Base-by-base conservation (phyloP, 1,140 invertebrate species). In the Hylaeus volcanicus region DNA sequence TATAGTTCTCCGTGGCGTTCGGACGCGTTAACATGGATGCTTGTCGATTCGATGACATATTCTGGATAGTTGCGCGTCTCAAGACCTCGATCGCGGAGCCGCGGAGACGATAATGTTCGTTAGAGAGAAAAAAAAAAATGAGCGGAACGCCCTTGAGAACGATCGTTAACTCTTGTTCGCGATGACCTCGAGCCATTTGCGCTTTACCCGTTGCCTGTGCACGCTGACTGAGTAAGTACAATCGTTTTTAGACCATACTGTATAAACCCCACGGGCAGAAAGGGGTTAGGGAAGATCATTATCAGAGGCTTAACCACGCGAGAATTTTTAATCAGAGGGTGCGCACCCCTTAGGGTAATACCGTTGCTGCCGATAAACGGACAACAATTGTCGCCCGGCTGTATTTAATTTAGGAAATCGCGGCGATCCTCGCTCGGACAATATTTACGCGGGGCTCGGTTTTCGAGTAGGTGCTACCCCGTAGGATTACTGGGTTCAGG, bases 241-340 rank as follows among this genome's bases (percentile, higher is more conserved):
- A 93, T 92, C 91, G 90, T 89, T 91, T 91, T 91, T 88, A 89
- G 84, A 88, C 88, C 86, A 89, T 90, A 90, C 87, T 91, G 89
- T 91, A 92, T 92, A 91, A 92, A 92, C 89, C 89, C 89, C 85
- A 88, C 77, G 88, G 85, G 86, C 84, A 83, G 86, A 90, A 90
- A 88, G 85, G 90, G 92, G 89, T 92, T 90, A 90, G 91, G 84
- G 90, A 92, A 93, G 93, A 93, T 93, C 92, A 93, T 93, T 93
- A 93, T 93, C 93, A 90, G 91, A 92, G 92, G 92, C 92, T 93
- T 93, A 93, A 93, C 92, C 93, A 93, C 93, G 93, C 93, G 92
- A 93, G 92, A 93, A 93, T 93, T 93, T 93, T 93, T 93, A 93
- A 93, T 93, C 93, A 93, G 92, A 93, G 92, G 93, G 93, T 92